Conservation (phyloP, 2,113 vertebrate species). For the Electrona antarctica region DNA sequence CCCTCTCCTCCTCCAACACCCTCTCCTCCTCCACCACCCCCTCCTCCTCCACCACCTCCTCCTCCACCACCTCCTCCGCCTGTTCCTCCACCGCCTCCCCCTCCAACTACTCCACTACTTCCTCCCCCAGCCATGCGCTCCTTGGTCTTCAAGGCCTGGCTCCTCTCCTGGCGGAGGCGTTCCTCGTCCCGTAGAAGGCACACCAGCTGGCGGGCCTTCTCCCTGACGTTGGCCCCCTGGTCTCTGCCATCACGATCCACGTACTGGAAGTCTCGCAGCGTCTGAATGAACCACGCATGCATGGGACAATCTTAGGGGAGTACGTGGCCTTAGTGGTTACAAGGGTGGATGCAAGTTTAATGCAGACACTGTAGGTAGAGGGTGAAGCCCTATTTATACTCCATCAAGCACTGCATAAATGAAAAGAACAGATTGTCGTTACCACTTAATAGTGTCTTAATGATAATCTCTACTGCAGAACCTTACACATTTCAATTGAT, state of each 20-base stretch:
- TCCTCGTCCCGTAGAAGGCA: slow-evolving; percentile 91
- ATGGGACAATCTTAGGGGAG: not conserved
- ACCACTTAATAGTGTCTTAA: no score
- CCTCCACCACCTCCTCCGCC: slow-evolving; percentile 74
- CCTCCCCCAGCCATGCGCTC: slow-evolving; percentile 89
- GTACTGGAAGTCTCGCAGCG: slow-evolving; percentile 93
- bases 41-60: slow-evolving; percentile 53
- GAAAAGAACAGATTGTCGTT: no score
- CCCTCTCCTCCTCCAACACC: slow-evolving; percentile 70
- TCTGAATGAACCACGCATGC: slow-evolving; percentile 79
- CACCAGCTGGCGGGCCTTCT: slow-evolving; percentile 95
- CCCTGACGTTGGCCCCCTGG: slow-evolving; percentile 94
- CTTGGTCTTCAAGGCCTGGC: slow-evolving; percentile 92
- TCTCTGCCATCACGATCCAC: slow-evolving; percentile 92
- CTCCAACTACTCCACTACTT: slow-evolving; percentile 59
- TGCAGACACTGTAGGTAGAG: no score
- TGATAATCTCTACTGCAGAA: no score
- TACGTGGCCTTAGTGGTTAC: not conserved
- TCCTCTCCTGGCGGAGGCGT: slow-evolving; percentile 88
- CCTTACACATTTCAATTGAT: no score
- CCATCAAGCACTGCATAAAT: no score
- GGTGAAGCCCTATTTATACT: no score
- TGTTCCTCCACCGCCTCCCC: not conserved
- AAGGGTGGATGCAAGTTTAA: no score
- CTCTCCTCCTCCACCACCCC: slow-evolving; percentile 6